Conservation (phyloP, 2,888 invertebrate species). For the Lacanobia oleracea region DNA sequence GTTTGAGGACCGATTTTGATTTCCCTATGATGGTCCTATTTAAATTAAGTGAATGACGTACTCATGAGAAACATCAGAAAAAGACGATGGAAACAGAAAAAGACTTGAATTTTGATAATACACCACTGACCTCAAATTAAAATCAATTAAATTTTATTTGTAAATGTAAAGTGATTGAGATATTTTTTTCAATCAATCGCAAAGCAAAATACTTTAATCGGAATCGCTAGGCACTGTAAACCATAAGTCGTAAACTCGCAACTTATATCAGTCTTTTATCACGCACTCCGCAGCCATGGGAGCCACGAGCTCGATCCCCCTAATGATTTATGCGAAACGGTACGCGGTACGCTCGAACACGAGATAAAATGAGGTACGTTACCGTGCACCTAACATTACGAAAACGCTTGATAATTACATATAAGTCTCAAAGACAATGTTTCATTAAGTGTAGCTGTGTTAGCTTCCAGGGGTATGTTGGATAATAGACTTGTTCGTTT, state of each 20-base stretch:
- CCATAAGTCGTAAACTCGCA: constrained; percentile 9
- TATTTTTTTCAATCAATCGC: constrained; percentile 1
- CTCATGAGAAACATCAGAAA: too few species aligned
- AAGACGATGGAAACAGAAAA: too few species aligned
- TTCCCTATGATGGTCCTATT: too few species aligned
- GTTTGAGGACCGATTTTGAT: too few species aligned
- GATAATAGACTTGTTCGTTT: constrained; percentile 10
- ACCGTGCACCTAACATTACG: constrained; percentile 56
- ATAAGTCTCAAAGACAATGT: constrained; percentile 39
- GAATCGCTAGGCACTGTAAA: neutral
- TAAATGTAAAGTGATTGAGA: too few species aligned
- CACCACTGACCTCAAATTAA: too few species aligned
- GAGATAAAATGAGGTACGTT: constrained; percentile 59
- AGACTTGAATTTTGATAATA: too few species aligned
- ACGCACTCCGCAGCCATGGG: constrained; percentile 15
- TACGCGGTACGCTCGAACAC: constrained; percentile 38
- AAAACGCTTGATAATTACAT: constrained; percentile 58
- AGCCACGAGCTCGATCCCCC: constrained; percentile 11
- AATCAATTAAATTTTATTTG: too few species aligned
- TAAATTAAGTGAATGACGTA: too few species aligned
- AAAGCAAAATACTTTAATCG: neutral
- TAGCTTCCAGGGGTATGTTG: constrained; percentile 2
- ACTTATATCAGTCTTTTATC: constrained; percentile 50
- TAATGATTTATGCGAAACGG: constrained; percentile 61
- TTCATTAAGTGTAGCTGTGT: constrained; percentile 33